A percentile compares a stretch with the other conserved stretches of the same genome.
phyloP scores from a whole-genome alignment of 1,140 invertebrate species.

The Batillaria attramentaria region DNA sequence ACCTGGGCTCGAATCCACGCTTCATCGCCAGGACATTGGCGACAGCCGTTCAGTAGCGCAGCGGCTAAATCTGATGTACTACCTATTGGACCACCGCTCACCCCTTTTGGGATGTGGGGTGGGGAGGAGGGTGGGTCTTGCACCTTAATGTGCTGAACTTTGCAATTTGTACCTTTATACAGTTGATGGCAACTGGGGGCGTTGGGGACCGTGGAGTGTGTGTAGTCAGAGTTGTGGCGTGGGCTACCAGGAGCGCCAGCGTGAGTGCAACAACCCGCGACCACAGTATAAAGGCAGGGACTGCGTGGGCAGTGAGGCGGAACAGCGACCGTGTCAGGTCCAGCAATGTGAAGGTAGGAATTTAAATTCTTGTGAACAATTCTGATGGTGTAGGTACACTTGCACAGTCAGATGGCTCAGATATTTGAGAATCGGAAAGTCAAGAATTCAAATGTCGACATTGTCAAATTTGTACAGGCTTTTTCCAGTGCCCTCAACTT shows the following conservation, averaged over 20 bases:
- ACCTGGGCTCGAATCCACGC: no score
- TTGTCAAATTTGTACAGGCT: not conserved
- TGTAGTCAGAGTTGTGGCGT: constrained; percentile 64
- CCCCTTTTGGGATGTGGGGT: no score
- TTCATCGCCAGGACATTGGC: no score
- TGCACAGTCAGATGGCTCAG: no score
- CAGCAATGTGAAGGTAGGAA: constrained; percentile 54
- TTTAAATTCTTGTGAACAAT: not conserved
- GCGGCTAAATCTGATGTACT: no score
- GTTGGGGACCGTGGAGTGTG: constrained; percentile 59
- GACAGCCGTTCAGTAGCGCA: no score
- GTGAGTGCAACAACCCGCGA: constrained; percentile 62
- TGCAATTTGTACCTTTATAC: no score
- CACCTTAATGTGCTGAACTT: no score
- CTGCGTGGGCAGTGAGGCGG: constrained; percentile 52
- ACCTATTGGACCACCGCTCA: no score
- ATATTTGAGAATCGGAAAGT: no score
- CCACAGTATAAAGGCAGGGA: constrained; percentile 54
- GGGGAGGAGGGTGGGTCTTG: no score
- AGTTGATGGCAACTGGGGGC: constrained; percentile 67
- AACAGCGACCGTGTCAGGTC: constrained; percentile 49
- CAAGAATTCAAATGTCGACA: not conserved
- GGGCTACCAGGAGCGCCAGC: constrained; percentile 51
- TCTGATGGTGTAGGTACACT: not conserved
- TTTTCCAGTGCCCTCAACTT: no score